Conservation (phyloP, 30 jellyfish, hydroid and myxozoan species). For the Cassiopea xamachana region DNA sequence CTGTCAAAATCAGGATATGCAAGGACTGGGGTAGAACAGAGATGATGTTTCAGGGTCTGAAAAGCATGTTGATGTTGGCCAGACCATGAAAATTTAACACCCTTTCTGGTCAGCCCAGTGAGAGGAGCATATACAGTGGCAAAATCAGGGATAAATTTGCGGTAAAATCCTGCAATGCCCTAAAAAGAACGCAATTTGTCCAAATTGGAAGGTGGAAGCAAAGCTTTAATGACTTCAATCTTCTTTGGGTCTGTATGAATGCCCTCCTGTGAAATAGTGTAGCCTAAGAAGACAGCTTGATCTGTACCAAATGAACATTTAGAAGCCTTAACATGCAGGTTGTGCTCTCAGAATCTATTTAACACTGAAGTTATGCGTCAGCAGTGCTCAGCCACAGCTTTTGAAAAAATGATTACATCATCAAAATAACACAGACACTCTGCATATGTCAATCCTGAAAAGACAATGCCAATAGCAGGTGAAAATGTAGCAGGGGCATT, state of each 20-base stretch:
- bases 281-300: constrained; percentile 31
- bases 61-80: constrained; percentile 34
- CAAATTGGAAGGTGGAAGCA: constrained; percentile 2
- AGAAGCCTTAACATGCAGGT: constrained; percentile 49
- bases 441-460: constrained; percentile 17
- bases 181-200: constrained; percentile 18
- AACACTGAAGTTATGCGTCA: constrained; percentile 3
- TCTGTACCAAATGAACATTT: constrained; percentile 51
- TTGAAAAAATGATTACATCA: constrained; percentile 57
- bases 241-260: constrained; percentile 26
- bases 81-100: constrained; percentile 24
- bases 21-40: constrained; percentile 59
- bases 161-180: constrained; percentile 62
- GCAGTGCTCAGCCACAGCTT: constrained; percentile 18
- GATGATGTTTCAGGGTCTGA: constrained; percentile 4
- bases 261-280: constrained; percentile 40
- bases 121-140: constrained; percentile 66
- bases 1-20: constrained; percentile 55
- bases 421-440: constrained; percentile 36
- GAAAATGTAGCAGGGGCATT: constrained; percentile 39
- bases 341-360: constrained; percentile 1
- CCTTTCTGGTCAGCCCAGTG: constrained; percentile 30
- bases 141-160: constrained; percentile 50
- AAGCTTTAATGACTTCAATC: background rate
- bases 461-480: constrained; percentile 32